These are phyloP conservation scores for Actinernus sp. DNA, from an alignment of 92 coral and sea anemone species.

Conservation along the genomic window DNA sequence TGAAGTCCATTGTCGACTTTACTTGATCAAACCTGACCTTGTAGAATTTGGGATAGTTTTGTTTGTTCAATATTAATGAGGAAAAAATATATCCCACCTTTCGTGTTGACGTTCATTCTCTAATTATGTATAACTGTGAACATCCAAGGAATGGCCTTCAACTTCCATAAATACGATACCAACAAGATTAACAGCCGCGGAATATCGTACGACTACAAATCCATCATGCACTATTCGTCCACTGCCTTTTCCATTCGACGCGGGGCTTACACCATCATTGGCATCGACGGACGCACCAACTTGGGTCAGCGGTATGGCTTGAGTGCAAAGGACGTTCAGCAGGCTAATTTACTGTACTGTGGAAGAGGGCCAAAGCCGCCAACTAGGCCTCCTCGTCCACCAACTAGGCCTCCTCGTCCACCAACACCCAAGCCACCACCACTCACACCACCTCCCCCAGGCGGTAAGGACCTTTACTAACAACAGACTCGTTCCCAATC, in stretches of 20 bases:
- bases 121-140: no score
- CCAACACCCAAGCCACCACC: no score
- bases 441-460: no score
- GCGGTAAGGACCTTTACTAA: no score
- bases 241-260: slow-evolving; percentile 74
- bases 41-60: no score
- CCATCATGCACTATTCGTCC: slow-evolving; percentile 84
- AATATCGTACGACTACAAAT: slow-evolving; percentile 72
- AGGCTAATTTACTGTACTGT: slow-evolving; percentile 80
- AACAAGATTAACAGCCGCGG: slow-evolving; percentile 73
- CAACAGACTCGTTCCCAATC: no score
- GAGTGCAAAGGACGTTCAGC: slow-evolving; percentile 75
- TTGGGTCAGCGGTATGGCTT: slow-evolving; percentile 96
- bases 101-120: no score
- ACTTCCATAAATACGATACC: slow-evolving; percentile 78
- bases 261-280: slow-evolving; percentile 70
- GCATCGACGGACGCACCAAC: slow-evolving; percentile 56
- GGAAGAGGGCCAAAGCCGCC: slow-evolving; percentile 60
- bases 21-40: neutral
- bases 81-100: no score
- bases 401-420: slow-evolving; percentile 64
- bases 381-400: slow-evolving; percentile 47
- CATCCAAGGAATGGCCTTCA: slow-evolving; percentile 69
- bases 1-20: neutral
- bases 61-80: no score